These are phyloP conservation scores for Chrysaora quinquecirrha DNA, from an alignment of 30 jellyfish, hydroid and myxozoan species.

Conservation along the genomic window DNA sequence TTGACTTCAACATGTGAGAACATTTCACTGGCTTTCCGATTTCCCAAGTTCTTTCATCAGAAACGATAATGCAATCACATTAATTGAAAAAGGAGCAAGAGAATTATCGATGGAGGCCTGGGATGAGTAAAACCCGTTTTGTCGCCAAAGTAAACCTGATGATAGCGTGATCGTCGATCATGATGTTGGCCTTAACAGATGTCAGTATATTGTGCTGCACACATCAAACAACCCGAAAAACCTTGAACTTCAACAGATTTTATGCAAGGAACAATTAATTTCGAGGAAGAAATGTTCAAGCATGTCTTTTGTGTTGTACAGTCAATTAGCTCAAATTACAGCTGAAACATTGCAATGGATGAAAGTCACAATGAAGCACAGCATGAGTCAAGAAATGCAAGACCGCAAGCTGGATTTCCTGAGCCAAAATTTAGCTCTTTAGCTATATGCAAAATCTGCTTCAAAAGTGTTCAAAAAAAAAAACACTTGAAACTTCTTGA, in stretches of 20 bases:
- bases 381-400: background rate
- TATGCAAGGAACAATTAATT: too few species aligned
- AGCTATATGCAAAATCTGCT: background rate
- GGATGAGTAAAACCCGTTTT: background rate
- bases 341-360: background rate
- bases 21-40: too few species aligned
- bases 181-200: background rate
- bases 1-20: too few species aligned
- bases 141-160: background rate
- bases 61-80: too few species aligned
- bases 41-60: too few species aligned
- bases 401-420: background rate
- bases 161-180: background rate
- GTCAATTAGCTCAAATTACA: background rate
- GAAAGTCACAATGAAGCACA: too few species aligned
- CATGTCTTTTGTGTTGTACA: background rate
- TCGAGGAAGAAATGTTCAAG: background rate
- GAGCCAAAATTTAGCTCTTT: background rate
- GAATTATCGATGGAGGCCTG: background rate
- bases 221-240: too few species aligned
- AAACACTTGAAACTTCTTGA: conserved; percentile 6
- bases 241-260: too few species aligned
- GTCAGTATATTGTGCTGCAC: background rate
- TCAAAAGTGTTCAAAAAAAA: background rate
- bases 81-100: too few species aligned